Evolutionary conservation across 1,140 invertebrate genomes (phyloP), one percentile per base, ranked within the genome.

Genomic region (Linepithema humile): DNA sequence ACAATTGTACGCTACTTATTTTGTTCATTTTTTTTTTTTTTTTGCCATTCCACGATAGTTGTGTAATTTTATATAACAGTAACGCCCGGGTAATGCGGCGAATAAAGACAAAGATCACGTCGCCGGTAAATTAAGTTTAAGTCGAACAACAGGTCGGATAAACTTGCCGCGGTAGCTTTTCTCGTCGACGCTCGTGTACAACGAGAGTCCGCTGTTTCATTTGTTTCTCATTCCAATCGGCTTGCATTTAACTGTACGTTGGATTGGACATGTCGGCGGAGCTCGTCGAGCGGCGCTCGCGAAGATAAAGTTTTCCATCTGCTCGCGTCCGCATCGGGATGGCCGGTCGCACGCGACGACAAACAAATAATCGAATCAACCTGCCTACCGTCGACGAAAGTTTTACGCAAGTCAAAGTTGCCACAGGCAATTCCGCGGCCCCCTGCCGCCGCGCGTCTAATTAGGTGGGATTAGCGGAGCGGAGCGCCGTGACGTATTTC

Each of bases 281-380:
- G n/a, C 40, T 73, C 53, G 20, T 15, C 15, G 17, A 12, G 32
- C 26, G 50, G 35, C 15, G 53, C 65, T 62, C 57, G 12, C 29
- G 65, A 23, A 35, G 65, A 87, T 72, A 72, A 83, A 70, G 53
- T 86, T 86, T 43, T 9, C 17, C 10, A 23, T 12, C 35, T 70
- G 20, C 20, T 17, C 32, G 57, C 20, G n/a, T 26, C n/a, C n/a
- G 40, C n/a, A n/a, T 12, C 57, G 43, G n/a, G n/a, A 9, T 17
- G 45, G 26, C n/a, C 53, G 78, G 40, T 17, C 40, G 69, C 40
- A 32, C 32, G 70, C 55, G 35, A 40, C 40, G 35, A 32, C 72
- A 69, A 87, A 83, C 82, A 38, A 84, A 40, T 78, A 84, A 87
- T 86, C 64, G 80, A 77, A 75, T 78, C 72, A 87, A 43, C 57